Evolutionary conservation across 2,113 vertebrate genomes (phyloP), one percentile per base, ranked within the genome.

Genomic region (Heptranchias perlo): DNA sequence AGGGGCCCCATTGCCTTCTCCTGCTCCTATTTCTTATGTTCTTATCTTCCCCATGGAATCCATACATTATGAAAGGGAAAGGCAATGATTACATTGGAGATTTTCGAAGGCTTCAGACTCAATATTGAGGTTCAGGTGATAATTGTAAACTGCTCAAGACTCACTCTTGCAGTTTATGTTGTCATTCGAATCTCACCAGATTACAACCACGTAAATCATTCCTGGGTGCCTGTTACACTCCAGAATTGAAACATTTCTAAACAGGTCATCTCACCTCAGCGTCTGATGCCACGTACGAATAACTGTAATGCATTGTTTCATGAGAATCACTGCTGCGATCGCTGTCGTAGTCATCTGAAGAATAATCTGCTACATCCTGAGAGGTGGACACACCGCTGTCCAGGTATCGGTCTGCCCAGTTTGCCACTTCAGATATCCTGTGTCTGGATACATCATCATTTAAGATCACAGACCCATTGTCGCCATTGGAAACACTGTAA

Each of bases 331-430:
- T 35, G 93, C 97, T 97, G 73, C 97, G 97, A 0, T 98, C 98
- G 58, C 97, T 98, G 96, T 98, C 97, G 1, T 96, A 96, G 6
- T 97, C 97, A 14, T 97, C 97, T 95, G 73, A 96, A 0, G 73
- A 97, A 7, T 97, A 96, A 3, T 96, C 96, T 58, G 96, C 96
- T 23, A 96, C 96, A 61, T 98, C 98, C 13, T 97, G 97, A 4
- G 96, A 96, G 91, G 97, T 16, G 5, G 97, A 97, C 25, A 98
- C 96, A 0, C 98, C 98, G 13, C 98, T 98, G 97, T 98, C 98
- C 97, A 98, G 96, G 97, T 98, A 98, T 93, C 96, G 97, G 73
- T 98, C 96, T 0, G 98, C 98, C 98, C 98, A 98, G 96, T 64
- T 96, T 87, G 97, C 96, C 93, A 98, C 98, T 13, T 97, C 96